Conservation (phyloP, 2,113 vertebrate genomes). For the Amblyopsis rosae region DNA sequence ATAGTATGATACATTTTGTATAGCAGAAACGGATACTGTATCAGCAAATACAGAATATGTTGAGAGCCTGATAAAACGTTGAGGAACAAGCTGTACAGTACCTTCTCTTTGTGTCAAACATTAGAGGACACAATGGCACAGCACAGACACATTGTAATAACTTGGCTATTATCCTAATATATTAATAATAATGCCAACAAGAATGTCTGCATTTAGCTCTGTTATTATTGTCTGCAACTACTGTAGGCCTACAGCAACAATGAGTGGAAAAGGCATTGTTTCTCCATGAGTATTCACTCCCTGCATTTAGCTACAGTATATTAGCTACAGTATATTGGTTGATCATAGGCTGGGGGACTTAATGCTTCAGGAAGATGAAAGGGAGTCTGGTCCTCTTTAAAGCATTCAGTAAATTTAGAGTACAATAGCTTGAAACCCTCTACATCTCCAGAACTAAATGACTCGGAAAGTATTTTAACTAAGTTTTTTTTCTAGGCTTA, state of each 20-base stretch:
- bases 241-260: slow-evolving; percentile 28
- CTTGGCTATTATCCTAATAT: slow-evolving; percentile 27
- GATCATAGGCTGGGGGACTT: slow-evolving; percentile 52
- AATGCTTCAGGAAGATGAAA: slow-evolving; percentile 50
- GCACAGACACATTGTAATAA: slow-evolving; percentile 26
- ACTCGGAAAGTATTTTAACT: slow-evolving; percentile 23
- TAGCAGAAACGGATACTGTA: slow-evolving; percentile 6
- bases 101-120: not conserved
- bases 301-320: slow-evolving; percentile 18
- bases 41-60: slow-evolving; percentile 13
- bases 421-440: slow-evolving; percentile 22
- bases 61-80: slow-evolving; percentile 38
- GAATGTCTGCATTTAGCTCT: slow-evolving; percentile 30
- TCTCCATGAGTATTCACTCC: slow-evolving; percentile 53
- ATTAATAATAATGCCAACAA: slow-evolving; percentile 31
- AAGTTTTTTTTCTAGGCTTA: too few relatives aligned
- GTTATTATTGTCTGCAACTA: slow-evolving; percentile 38
- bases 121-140: slow-evolving; percentile 17
- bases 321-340: slow-evolving; percentile 33
- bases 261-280: slow-evolving; percentile 63
- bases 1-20: slow-evolving; percentile 8
- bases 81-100: slow-evolving; percentile 38
- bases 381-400: slow-evolving; percentile 33
- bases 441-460: slow-evolving; percentile 26
- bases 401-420: slow-evolving; percentile 39